Conservation (phyloP, 2,888 invertebrate species). For the Tineola bisselliella region DNA sequence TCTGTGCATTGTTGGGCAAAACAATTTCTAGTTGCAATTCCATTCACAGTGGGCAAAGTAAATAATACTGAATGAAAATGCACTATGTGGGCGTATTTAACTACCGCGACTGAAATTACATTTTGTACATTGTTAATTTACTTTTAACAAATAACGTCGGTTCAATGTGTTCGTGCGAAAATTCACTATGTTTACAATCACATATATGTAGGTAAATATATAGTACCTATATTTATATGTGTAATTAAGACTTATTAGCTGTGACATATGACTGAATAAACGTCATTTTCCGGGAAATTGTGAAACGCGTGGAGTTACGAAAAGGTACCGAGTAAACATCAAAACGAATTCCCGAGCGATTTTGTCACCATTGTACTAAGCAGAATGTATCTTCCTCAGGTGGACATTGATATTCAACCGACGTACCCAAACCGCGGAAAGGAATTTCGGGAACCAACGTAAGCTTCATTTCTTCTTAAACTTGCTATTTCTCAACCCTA, state of each 20-base stretch:
- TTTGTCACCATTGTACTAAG: slow-evolving; percentile 25
- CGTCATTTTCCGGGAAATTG: neutral
- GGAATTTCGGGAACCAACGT: slow-evolving; percentile 28
- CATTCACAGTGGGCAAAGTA: neutral
- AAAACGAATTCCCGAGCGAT: slow-evolving; percentile 14
- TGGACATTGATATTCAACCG: slow-evolving; percentile 33
- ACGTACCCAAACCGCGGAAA: slow-evolving; percentile 25
- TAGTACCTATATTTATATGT: too few species aligned
- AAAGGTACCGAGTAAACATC: neutral
- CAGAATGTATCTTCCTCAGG: slow-evolving; percentile 22
- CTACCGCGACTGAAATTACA: neutral
- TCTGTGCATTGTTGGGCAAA: neutral
- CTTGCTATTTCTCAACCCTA: slow-evolving; percentile 26
- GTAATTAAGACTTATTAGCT: too few species aligned
- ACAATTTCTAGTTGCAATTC: neutral
- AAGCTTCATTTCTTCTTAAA: slow-evolving; percentile 27
- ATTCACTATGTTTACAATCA: too few species aligned
- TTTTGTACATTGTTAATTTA: neutral
- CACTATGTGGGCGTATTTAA: neutral
- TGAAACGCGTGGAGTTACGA: neutral
- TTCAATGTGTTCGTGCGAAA: too few species aligned
- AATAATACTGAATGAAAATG: neutral
- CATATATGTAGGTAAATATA: too few species aligned
- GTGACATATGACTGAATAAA: neutral
- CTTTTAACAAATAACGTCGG: neutral